Conservation (phyloP, 2,113 vertebrate genomes). For the Electrona antarctica region DNA sequence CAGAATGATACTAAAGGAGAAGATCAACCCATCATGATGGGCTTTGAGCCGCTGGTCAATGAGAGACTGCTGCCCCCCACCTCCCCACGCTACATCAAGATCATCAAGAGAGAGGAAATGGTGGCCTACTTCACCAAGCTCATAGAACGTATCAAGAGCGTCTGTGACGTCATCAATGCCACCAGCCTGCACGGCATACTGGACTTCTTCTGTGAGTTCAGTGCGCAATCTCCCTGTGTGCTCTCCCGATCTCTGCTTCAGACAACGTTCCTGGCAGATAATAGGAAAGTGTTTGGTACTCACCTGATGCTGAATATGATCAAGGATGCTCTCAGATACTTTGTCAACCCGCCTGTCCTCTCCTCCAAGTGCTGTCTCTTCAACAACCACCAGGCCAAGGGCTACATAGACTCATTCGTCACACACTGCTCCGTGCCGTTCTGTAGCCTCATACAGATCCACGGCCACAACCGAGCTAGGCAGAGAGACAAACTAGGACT, state of each 20-base stretch:
- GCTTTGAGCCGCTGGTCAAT: slow-evolving; percentile 97
- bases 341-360: slow-evolving; percentile 97
- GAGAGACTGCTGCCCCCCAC: slow-evolving; percentile 96
- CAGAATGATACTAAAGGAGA: slow-evolving; percentile 99
- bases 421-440: slow-evolving; percentile 97
- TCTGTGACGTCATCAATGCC: slow-evolving; percentile 97
- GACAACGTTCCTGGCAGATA: slow-evolving; percentile 97
- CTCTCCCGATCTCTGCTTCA: slow-evolving; percentile 94
- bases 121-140: slow-evolving; percentile 96
- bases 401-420: slow-evolving; percentile 98
- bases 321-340: slow-evolving; percentile 94
- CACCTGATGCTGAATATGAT: slow-evolving; percentile 99
- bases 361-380: slow-evolving; percentile 96
- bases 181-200: slow-evolving; percentile 96
- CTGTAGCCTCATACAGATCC: slow-evolving; percentile 98
- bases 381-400: slow-evolving; percentile 98
- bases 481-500: slow-evolving; percentile 98
- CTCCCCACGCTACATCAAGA: slow-evolving; percentile 98
- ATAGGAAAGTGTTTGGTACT: slow-evolving; percentile 97
- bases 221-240: slow-evolving; percentile 97
- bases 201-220: slow-evolving; percentile 99
- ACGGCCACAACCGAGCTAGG: slow-evolving; percentile 96
- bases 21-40: slow-evolving; percentile 99
- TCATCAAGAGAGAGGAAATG: slow-evolving; percentile 99
- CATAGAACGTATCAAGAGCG: slow-evolving; percentile 95